These are phyloP conservation scores for Daphoenositta chrysoptera DNA, from an alignment of 2,113 vertebrate genomes.

Conservation along the genomic window DNA sequence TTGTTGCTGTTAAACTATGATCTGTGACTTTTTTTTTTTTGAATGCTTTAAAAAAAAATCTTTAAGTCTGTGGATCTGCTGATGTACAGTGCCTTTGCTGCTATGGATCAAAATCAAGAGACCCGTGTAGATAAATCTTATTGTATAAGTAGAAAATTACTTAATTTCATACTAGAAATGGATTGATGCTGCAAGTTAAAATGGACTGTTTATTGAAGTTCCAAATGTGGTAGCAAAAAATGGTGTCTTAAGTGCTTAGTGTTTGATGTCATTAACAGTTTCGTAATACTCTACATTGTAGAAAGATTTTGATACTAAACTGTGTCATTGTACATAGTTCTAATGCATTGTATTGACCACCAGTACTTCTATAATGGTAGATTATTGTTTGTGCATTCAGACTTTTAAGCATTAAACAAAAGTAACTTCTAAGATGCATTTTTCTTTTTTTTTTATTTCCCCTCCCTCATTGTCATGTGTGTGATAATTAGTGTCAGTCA, in stretches of 20 bases:
- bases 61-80: slow-evolving; percentile 88
- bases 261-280: slow-evolving; percentile 87
- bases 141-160: slow-evolving; percentile 83
- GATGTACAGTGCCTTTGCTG: slow-evolving; percentile 92
- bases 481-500: background rate
- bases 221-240: slow-evolving; percentile 84
- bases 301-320: slow-evolving; percentile 89
- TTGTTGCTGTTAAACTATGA: slow-evolving; percentile 83
- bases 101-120: slow-evolving; percentile 88
- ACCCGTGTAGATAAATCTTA: slow-evolving; percentile 86
- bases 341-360: slow-evolving; percentile 82
- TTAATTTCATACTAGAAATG: slow-evolving; percentile 87
- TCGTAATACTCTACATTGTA: slow-evolving; percentile 84
- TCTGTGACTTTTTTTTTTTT: slow-evolving; percentile 76
- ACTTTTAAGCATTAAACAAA: slow-evolving; percentile 87
- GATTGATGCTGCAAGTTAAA: slow-evolving; percentile 83
- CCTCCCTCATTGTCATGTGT: background rate
- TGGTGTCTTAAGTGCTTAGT: slow-evolving; percentile 85
- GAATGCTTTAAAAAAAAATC: slow-evolving; percentile 79
- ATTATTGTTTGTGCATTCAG: slow-evolving; percentile 85
- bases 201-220: slow-evolving; percentile 83
- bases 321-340: slow-evolving; percentile 87
- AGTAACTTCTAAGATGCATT: slow-evolving; percentile 76
- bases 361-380: slow-evolving; percentile 84
- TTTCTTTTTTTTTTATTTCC: slow-evolving; percentile 1